Base-by-base conservation (phyloP, 2,113 vertebrate species). In the Apodemus sylvaticus region DNA sequence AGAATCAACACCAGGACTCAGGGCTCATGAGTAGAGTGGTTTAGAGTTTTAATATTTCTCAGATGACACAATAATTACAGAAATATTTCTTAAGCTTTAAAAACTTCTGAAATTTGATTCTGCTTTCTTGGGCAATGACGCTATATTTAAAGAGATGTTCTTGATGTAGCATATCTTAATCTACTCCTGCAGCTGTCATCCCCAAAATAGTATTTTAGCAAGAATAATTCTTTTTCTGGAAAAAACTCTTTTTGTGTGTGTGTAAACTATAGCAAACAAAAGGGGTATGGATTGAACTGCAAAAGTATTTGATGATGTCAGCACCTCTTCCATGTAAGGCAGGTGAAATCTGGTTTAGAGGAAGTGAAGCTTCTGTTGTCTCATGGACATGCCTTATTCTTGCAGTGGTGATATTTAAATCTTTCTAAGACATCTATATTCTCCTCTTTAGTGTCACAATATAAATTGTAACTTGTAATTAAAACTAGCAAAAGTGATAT, bases 111-210 rank as follows among this genome's bases (percentile, higher is more conserved):
- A 90, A 96, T 96, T 78, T 89, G 81, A 96, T 94, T 89, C 94
- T 45, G 76, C 76, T 82, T 94, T 97, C 92, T 92, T 97, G 96
- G 73, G 48, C 68, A 42, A 95, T 97, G 90, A 94, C 94, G 88
- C 51, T 45, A 55, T 34, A 24, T 78, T 96, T 95, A 91, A 95
- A 94, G 93, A 93, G 89, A 95, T 89, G 68, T 42, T 42, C 71
- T 74, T 24, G n/a, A 74, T 42, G 10, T 42, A 42, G n/a, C 71
- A 74, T 74, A 74, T 74, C 20, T 74, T 74, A 42, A 96, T 97
- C 91, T 71, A 74, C 94, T 95, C 90, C 91, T 90, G 94, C 97
- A 97, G 97, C 97, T 97, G 96, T 95, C 89, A 94, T 94, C 96
- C 91, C 93, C 94, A 91, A 96, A 96, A 97, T 96, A 98, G 96